Evolutionary conservation across 1,140 invertebrate genomes (phyloP).

Genomic region (Orius laevigatus): DNA sequence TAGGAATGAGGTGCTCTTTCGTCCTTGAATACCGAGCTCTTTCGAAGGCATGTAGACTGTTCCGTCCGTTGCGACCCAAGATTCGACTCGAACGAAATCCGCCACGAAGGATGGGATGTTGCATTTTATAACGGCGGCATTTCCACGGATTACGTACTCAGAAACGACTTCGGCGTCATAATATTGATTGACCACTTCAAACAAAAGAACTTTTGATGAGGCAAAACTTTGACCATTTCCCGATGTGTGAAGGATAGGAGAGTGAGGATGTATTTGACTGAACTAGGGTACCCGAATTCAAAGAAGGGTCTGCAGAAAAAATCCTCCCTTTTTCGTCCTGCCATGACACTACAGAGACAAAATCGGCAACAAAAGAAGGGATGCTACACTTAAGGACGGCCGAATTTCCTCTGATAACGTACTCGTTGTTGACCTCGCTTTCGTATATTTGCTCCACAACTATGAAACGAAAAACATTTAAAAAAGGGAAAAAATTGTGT

Average conservation of each 20-base stretch:
- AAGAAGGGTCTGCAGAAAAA: too few species aligned
- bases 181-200: constrained; percentile 72
- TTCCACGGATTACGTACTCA: constrained; percentile 81
- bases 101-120: constrained; percentile 82
- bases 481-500: not conserved
- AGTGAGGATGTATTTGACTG: not conserved
- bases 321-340: constrained; percentile 43
- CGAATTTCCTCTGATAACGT: constrained; percentile 81
- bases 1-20: not conserved
- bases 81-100: constrained; percentile 76
- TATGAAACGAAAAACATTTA: constrained; percentile 24
- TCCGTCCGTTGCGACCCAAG: constrained; percentile 46
- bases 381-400: constrained; percentile 88
- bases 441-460: constrained; percentile 79
- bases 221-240: not conserved
- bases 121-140: constrained; percentile 82
- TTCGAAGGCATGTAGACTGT: constrained; percentile 23
- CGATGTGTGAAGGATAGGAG: not conserved
- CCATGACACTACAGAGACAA: constrained; percentile 75
- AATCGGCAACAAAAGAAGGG: constrained; percentile 82
- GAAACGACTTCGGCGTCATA: constrained; percentile 85
- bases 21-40: not conserved
- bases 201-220: not conserved
- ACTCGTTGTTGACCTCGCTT: constrained; percentile 83
- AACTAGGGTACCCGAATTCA: not conserved